phyloP scores from a whole-genome alignment of 2,797 vertebrate genomes.

The Chelidonichthys spinosus region DNA sequence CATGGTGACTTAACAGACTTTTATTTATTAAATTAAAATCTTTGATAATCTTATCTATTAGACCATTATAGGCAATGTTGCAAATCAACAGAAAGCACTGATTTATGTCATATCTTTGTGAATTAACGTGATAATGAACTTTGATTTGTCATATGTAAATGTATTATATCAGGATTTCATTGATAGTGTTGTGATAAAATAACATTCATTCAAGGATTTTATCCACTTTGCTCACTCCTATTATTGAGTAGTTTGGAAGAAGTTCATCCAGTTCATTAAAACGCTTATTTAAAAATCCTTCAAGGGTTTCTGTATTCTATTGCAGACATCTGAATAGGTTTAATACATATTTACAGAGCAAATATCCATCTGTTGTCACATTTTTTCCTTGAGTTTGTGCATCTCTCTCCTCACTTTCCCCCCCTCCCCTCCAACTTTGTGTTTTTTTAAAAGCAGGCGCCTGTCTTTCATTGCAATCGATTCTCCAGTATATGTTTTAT shows the following conservation, averaged over 20 bases:
- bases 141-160: background rate
- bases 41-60: background rate
- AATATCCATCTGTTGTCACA: background rate
- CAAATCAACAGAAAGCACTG: background rate
- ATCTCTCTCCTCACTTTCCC: conserved; percentile 1
- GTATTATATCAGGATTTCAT: background rate
- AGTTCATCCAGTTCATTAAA: background rate
- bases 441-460: conserved; percentile 21
- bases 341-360: background rate
- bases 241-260: background rate
- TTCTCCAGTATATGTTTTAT: conserved; percentile 64
- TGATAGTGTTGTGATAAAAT: background rate
- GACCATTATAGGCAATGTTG: background rate
- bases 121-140: background rate
- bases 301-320: background rate
- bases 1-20: background rate
- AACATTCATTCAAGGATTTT: background rate
- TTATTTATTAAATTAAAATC: background rate
- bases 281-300: background rate
- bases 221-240: background rate
- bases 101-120: background rate
- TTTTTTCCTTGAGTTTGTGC: background rate
- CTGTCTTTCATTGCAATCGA: conserved; percentile 32
- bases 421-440: conserved; percentile 1
- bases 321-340: background rate